Conservation (phyloP, 2,797 vertebrate species). For the Tapirus indicus region DNA sequence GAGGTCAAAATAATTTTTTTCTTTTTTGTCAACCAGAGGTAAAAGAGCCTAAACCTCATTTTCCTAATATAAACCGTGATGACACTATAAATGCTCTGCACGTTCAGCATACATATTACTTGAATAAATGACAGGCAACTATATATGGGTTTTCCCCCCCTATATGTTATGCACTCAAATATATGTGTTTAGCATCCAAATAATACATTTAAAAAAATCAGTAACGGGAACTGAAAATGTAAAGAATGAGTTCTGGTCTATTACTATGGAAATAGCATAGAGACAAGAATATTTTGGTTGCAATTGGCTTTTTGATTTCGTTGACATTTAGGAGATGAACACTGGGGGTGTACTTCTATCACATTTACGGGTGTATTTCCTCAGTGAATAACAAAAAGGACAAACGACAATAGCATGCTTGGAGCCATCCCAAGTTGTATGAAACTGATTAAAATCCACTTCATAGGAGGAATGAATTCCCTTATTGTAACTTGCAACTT, state of each 20-base stretch:
- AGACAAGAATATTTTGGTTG: constrained; percentile 5
- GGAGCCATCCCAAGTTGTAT: neutral
- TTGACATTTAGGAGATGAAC: neutral
- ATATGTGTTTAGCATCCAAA: neutral
- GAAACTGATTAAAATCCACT: neutral
- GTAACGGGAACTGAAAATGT: neutral
- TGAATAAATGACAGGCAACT: neutral
- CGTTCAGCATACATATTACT: neutral
- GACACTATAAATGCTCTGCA: neutral
- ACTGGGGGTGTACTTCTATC: neutral
- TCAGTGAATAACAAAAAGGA: neutral
- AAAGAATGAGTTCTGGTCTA: neutral
- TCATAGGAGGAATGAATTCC: neutral
- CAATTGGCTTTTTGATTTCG: neutral
- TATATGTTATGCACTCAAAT: neutral
- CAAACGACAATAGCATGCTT: neutral
- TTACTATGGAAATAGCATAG: neutral
- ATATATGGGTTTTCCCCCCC: neutral
- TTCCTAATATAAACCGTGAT: neutral
- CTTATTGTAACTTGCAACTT: constrained; percentile 20
- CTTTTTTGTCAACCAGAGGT: neutral
- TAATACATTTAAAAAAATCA: neutral
- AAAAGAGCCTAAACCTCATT: neutral
- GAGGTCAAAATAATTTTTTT: neutral
- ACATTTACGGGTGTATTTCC: neutral